Percentiles rank a stretch among this genome's conserved stretches.
These are phyloP conservation scores for Terebella lapidaria DNA, from an alignment of 2,888 invertebrate species.

Conservation along the genomic window DNA sequence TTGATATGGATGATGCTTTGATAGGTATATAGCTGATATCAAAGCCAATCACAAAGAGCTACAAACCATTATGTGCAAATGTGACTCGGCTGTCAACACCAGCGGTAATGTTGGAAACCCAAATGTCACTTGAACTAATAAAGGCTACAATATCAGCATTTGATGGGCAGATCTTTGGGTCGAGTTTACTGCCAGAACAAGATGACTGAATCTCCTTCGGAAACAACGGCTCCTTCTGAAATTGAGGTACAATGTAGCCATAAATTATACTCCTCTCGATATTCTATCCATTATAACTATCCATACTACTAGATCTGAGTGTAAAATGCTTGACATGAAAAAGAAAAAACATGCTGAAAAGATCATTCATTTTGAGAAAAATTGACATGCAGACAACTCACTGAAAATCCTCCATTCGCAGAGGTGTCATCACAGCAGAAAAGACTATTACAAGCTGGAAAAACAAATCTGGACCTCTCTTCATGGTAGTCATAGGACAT, in stretches of 20 bases:
- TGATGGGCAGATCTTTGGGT: slow-evolving; percentile 78
- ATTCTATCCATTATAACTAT: no score
- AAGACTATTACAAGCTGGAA: slow-evolving; percentile 82
- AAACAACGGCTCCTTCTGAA: slow-evolving; percentile 34
- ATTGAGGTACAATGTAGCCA: no score
- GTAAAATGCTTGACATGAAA: no score
- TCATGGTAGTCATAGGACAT: slow-evolving; percentile 86
- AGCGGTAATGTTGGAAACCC: slow-evolving; percentile 69
- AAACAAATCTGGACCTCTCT: slow-evolving; percentile 77
- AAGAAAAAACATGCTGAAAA: no score
- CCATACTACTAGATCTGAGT: no score
- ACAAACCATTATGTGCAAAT: slow-evolving; percentile 57
- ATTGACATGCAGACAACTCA: no score
- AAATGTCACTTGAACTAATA: slow-evolving; percentile 83
- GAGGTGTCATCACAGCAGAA: slow-evolving; percentile 67
- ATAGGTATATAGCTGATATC: no score
- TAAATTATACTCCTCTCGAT: no score
- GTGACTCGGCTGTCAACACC: slow-evolving; percentile 51
- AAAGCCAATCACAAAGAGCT: no score
- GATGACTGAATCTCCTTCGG: slow-evolving; percentile 47
- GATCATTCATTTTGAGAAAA: no score
- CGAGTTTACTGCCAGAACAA: slow-evolving; percentile 55
- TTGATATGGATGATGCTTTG: no score
- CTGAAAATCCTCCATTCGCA: not conserved
- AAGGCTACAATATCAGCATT: slow-evolving; percentile 80